These are phyloP conservation scores for Lasioglossum morio DNA, from an alignment of 2,888 invertebrate species.

Conservation along the genomic window DNA sequence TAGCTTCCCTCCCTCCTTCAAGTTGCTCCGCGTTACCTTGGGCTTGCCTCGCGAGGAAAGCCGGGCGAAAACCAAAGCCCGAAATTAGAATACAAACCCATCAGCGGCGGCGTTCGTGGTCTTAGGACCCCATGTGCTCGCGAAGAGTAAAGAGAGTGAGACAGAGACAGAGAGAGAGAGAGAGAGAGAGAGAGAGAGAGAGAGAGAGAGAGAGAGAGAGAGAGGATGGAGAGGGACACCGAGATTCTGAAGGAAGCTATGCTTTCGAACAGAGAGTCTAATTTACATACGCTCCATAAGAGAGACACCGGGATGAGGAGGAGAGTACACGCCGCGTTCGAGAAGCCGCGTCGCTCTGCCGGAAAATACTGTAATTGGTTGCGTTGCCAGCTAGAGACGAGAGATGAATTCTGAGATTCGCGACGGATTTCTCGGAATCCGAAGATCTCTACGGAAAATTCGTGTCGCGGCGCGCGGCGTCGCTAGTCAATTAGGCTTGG, in stretches of 20 bases:
- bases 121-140: constrained; percentile 76
- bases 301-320: constrained; percentile 48
- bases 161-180: not conserved
- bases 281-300: constrained; percentile 82
- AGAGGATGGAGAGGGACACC: constrained; percentile 45
- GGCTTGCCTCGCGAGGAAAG: constrained; percentile 66
- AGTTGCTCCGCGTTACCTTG: constrained; percentile 53
- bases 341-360: constrained; percentile 78
- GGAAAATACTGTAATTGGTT: constrained; percentile 84
- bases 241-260: constrained; percentile 66
- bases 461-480: constrained; percentile 2
- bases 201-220: not conserved
- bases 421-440: constrained; percentile 64
- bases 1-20: constrained; percentile 36
- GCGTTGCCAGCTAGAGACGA: constrained; percentile 72
- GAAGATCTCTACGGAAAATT: constrained; percentile 9
- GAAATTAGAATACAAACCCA: constrained; percentile 83
- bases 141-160: constrained; percentile 38
- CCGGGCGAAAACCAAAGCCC: constrained; percentile 79
- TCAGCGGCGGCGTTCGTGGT: constrained; percentile 72
- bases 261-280: constrained; percentile 79
- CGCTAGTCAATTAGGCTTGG: not conserved
- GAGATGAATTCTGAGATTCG: constrained; percentile 75
- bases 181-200: constrained; percentile 15
- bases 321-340: constrained; percentile 68